Evolutionary conservation across 1,140 invertebrate species (phyloP).

Genomic region (Heterodera carotae): DNA sequence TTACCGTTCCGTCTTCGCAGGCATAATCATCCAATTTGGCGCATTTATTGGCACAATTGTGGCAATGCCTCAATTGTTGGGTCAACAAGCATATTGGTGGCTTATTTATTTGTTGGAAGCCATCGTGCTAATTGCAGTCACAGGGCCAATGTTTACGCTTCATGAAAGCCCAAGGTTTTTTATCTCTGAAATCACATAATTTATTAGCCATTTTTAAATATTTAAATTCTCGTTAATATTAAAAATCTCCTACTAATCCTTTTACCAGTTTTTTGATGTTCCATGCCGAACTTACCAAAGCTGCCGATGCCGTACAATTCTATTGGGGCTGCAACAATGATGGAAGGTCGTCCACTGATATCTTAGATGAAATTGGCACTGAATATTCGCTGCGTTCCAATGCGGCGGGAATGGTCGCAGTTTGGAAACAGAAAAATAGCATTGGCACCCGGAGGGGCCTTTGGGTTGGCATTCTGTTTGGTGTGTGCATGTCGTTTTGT

Average conservation of each 20-base stretch:
- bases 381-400: not conserved
- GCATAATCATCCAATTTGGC: conserved; percentile 6
- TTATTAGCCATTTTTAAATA: not conserved
- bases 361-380: not conserved
- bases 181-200: not conserved
- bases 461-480: not conserved
- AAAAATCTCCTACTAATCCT: no score
- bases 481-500: not conserved
- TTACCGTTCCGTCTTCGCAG: not conserved
- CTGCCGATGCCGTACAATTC: not conserved
- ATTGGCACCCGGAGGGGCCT: not conserved
- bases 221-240: no score
- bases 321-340: not conserved
- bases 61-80: not conserved
- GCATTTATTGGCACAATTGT: not conserved
- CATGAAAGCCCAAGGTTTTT: conserved; percentile 4
- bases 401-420: not conserved
- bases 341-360: not conserved
- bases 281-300: not conserved
- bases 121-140: not conserved
- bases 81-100: not conserved
- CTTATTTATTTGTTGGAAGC: not conserved
- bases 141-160: not conserved
- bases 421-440: not conserved
- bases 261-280: not conserved